A percentile compares a stretch with the other conserved stretches of the same genome.
Evolutionary conservation across 2,113 vertebrate genomes (phyloP).

Genomic region (Aspiorhynchus laticeps): DNA sequence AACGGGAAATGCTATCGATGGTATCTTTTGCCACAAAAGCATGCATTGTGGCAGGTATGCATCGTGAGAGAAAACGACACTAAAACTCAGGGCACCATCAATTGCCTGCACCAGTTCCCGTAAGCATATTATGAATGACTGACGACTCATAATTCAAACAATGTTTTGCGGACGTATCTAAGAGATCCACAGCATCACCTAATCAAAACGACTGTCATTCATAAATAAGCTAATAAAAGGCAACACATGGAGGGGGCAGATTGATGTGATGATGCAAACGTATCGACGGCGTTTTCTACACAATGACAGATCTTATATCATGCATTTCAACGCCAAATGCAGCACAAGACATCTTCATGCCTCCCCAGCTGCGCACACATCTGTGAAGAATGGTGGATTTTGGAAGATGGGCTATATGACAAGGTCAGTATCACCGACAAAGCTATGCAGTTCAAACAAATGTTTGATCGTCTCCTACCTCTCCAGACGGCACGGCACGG

Average conservation of each 20-base stretch:
- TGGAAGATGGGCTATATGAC: conserved; percentile 45
- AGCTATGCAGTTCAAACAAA: conserved; percentile 16
- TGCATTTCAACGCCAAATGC: conserved; percentile 38
- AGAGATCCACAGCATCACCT: neutral
- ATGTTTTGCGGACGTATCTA: neutral
- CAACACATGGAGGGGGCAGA: conserved; percentile 16
- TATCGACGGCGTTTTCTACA: conserved; percentile 21
- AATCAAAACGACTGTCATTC: conserved; percentile 29
- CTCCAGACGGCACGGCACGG: neutral
- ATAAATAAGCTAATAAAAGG: conserved; percentile 29
- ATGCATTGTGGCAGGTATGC: conserved; percentile 44
- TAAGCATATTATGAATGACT: conserved; percentile 22
- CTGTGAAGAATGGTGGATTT: conserved; percentile 45
- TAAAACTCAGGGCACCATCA: conserved; percentile 17
- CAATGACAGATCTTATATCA: conserved; percentile 13
- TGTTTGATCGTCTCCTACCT: conserved; percentile 49
- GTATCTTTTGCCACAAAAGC: conserved; percentile 47
- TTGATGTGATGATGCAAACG: conserved; percentile 17
- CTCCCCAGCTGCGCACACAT: conserved; percentile 46
- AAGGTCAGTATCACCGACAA: conserved; percentile 56
- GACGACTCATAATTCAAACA: conserved; percentile 15
- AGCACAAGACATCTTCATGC: conserved; percentile 22
- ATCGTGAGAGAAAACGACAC: conserved; percentile 47
- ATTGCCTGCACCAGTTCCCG: conserved; percentile 25
- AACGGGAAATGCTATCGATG: conserved; percentile 19